phyloP scores from a whole-genome alignment of 2,888 invertebrate species.

The Chironomus riparius region DNA sequence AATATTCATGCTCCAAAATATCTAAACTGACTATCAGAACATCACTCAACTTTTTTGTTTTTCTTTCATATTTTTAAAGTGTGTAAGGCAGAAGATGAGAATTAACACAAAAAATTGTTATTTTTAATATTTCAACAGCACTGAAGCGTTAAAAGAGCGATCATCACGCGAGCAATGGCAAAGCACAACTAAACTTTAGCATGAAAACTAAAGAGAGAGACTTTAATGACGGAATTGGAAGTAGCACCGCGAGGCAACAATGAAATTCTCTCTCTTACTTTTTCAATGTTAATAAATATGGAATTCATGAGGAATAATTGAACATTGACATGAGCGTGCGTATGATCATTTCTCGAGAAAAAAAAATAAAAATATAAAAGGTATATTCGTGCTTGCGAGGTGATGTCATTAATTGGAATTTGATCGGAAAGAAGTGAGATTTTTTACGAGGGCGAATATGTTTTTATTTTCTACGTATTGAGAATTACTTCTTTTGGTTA shows the following conservation, averaged over 20 bases:
- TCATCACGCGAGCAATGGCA: neutral
- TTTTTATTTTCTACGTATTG: too few relatives aligned
- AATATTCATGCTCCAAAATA: neutral
- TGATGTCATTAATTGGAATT: neutral
- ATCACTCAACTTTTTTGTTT: neutral
- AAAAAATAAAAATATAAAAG: too few relatives aligned
- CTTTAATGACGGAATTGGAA: neutral
- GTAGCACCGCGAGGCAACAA: neutral
- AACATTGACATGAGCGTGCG: neutral
- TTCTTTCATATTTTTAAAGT: neutral
- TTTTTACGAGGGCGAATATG: neutral
- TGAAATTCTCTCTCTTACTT: neutral
- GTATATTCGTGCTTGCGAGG: neutral
- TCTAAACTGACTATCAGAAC: neutral
- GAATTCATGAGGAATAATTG: too few relatives aligned
- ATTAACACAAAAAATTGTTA: neutral
- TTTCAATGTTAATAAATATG: neutral
- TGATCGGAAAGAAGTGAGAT: too few relatives aligned
- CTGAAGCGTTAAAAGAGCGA: neutral
- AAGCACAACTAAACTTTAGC: constrained; percentile 8
- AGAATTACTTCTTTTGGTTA: too few relatives aligned
- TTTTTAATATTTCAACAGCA: neutral
- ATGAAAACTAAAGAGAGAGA: neutral
- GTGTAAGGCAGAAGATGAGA: neutral
- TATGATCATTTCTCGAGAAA: neutral